Evolutionary conservation across 2,113 vertebrate genomes (phyloP).

Genomic region (Saguinus midas): DNA sequence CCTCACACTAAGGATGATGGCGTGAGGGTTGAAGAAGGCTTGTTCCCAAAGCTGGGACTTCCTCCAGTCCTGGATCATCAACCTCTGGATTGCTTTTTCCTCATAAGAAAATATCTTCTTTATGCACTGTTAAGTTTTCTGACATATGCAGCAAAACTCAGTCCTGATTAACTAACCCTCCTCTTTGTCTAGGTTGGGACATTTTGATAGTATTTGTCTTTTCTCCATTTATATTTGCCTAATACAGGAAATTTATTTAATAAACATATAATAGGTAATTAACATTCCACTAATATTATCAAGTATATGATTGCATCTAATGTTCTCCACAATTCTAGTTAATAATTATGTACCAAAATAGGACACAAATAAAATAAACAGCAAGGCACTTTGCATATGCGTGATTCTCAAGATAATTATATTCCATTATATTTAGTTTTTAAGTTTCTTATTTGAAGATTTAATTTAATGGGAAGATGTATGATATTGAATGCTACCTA

Average conservation of each 20-base stretch:
- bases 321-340: background rate
- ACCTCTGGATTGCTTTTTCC: background rate
- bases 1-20: background rate
- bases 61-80: background rate
- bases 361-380: background rate
- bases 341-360: conserved; percentile 17
- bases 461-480: conserved; percentile 49
- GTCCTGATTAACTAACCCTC: background rate
- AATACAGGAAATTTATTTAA: background rate
- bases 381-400: background rate
- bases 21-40: background rate
- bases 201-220: conserved; percentile 9
- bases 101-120: background rate
- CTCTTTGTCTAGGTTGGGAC: background rate
- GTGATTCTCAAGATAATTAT: background rate
- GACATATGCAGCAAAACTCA: background rate
- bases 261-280: background rate
- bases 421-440: conserved; percentile 10
- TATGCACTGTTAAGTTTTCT: background rate
- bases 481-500: conserved; percentile 33
- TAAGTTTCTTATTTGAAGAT: conserved; percentile 5
- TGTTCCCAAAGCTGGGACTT: background rate
- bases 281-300: background rate
- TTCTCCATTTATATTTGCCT: background rate
- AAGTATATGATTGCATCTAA: background rate